Evolutionary conservation across 2,797 vertebrate species (phyloP), one percentile per base, ranked within the genome.

Genomic region (Lithobates sylvaticus): DNA sequence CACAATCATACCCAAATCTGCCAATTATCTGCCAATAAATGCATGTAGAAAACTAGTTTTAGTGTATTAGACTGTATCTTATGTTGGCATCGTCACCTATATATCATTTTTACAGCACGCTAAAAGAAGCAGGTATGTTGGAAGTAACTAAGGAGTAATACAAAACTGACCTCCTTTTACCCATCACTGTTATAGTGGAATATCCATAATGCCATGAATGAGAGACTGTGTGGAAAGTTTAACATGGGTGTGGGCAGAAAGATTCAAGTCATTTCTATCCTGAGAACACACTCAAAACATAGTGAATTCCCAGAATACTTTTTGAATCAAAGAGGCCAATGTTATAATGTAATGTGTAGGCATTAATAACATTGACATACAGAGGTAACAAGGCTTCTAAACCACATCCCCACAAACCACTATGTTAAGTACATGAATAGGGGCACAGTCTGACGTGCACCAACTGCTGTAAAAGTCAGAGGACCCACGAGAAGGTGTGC

Each of bases 201-300:
- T 1, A 32, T 26, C 32, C n/a, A 68, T 16, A 3, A 39, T 42
- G 39, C 15, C 26, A 76, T 86, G 79, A 86, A 86, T 86, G 64
- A 78, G 27, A 44, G 74, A 29, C 77, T 85, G 47, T 44, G 58
- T 81, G 78, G 27, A 74, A 83, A 34, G 18, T 27, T 72, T 85
- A 71, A n/a, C 47, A 54, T 64, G 79, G 80, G 85, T 78, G 85
- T 86, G 79, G 80, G 72, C 36, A 78, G 79, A 86, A 83, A 83
- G 16, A 64, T 5, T 7, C 1, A 70, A 42, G 32, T 67, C 39
- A 83, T 50, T 77, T 67, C 44, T 29, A 70, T 83, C 44, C 67
- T 68, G 34, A 61, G 10, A n/a, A 23, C 61, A 76, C 13, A 67
- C 26, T 72, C 21, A 74, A 47, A 34, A 64, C 36, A 79, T 27